Evolutionary conservation across 2,113 vertebrate species (phyloP).

Genomic region (Corythoichthys intestinalis): DNA sequence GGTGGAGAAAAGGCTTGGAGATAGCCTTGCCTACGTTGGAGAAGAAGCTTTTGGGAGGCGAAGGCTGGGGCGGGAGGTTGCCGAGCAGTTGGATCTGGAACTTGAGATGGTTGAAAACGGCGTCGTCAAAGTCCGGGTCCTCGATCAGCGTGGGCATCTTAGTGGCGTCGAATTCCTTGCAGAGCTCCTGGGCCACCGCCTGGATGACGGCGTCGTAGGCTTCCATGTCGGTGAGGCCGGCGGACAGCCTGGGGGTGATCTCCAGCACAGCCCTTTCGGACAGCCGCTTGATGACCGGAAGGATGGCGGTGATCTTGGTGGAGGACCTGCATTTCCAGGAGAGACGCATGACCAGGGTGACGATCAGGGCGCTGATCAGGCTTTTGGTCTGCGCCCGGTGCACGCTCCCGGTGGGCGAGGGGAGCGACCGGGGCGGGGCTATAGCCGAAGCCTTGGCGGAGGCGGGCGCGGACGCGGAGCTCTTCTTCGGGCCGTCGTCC

Average conservation of each 20-base stretch:
- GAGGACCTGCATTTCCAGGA: background rate
- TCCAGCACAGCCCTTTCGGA: background rate
- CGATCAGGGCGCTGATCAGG: background rate
- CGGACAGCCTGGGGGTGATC: conserved; percentile 2
- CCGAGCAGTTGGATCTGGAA: background rate
- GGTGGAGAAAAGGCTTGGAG: background rate
- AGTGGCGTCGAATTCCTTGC: background rate
- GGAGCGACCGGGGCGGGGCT: too few relatives aligned
- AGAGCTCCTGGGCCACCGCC: background rate
- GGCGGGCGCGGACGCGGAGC: background rate
- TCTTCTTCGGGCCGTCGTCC: background rate
- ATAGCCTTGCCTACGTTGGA: background rate
- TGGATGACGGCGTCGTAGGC: background rate
- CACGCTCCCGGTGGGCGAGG: background rate
- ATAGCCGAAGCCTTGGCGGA: too few relatives aligned
- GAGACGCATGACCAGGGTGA: conserved; percentile 4
- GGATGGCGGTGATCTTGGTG: conserved; percentile 3
- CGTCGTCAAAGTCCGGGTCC: background rate
- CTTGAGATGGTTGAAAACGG: conserved; percentile 2
- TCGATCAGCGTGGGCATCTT: background rate
- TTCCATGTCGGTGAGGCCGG: conserved; percentile 5
- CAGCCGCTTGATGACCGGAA: conserved; percentile 7
- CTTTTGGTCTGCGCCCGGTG: background rate
- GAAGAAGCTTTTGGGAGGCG: background rate
- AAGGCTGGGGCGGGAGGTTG: too few relatives aligned